These are phyloP conservation scores for Hoplodrina blanda DNA, from an alignment of 2,888 invertebrate genomes.

Conservation along the genomic window DNA sequence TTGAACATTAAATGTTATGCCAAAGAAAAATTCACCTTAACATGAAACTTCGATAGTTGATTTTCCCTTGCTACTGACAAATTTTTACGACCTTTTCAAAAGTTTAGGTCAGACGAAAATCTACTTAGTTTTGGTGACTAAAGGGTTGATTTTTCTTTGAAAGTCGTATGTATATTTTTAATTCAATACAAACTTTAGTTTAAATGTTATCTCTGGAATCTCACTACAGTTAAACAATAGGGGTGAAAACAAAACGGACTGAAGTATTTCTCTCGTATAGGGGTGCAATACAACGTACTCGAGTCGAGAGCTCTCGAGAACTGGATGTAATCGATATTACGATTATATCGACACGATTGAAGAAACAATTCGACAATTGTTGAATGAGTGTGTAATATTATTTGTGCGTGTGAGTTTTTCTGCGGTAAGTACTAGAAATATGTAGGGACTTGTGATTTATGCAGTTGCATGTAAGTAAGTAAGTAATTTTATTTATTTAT, in stretches of 20 bases:
- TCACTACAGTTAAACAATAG: conserved; percentile 51
- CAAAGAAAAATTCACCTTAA: conserved; percentile 8
- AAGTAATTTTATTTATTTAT: background rate
- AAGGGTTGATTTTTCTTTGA: conserved; percentile 5
- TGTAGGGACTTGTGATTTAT: conserved; percentile 25
- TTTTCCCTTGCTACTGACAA: background rate
- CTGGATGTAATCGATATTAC: conserved; percentile 83
- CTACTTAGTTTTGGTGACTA: accelerated
- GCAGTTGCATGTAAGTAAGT: conserved; percentile 13
- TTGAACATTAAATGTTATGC: background rate
- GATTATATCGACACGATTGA: conserved; percentile 63
- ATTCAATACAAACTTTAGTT: conserved; percentile 16
- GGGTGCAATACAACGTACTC: conserved; percentile 40
- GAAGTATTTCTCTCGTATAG: conserved; percentile 31
- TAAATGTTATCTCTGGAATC: conserved; percentile 56
- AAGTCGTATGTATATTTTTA: background rate
- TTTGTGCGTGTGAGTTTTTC: conserved; percentile 54
- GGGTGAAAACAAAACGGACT: conserved; percentile 54
- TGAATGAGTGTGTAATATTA: conserved; percentile 43
- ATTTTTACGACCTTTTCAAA: conserved; percentile 1
- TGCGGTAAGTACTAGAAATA: conserved; percentile 23
- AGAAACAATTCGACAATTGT: conserved; percentile 54
- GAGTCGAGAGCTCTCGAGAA: conserved; percentile 68
- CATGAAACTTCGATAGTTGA: accelerated
- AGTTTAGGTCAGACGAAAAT: conserved; percentile 4